phyloP scores from a whole-genome alignment of 2,113 vertebrate species.

The Psammodynastes pulverulentus region DNA sequence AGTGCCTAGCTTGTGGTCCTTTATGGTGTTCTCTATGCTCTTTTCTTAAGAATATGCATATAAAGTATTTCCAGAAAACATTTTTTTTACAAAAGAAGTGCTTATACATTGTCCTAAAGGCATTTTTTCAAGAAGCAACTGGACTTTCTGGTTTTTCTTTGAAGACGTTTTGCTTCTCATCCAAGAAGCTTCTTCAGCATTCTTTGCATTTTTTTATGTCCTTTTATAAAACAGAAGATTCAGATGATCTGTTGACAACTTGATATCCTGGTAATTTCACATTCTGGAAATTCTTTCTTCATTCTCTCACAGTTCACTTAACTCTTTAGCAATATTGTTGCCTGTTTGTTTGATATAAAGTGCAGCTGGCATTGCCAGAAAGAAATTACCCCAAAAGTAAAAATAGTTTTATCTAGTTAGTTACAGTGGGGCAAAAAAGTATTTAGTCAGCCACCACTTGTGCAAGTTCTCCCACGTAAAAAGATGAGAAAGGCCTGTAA shows the following conservation, averaged over 20 bases:
- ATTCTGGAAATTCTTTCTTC: not conserved
- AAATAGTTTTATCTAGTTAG: not conserved
- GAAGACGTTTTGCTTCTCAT: too few relatives aligned
- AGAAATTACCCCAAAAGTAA: not conserved
- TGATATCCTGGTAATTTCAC: not conserved
- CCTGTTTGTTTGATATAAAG: not conserved
- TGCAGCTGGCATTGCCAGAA: not conserved
- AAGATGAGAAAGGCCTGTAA: too few relatives aligned
- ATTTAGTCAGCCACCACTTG: too few relatives aligned
- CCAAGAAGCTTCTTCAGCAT: too few relatives aligned
- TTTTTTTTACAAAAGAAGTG: not conserved
- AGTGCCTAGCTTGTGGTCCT: not conserved
- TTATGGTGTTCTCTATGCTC: not conserved
- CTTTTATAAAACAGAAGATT: not conserved
- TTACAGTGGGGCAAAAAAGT: too few relatives aligned
- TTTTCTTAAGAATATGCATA: not conserved
- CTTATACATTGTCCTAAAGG: too few relatives aligned
- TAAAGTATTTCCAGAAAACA: not conserved
- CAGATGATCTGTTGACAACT: not conserved
- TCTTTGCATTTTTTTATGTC: not conserved
- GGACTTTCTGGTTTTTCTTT: too few relatives aligned
- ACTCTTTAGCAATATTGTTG: not conserved
- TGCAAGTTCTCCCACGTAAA: too few relatives aligned
- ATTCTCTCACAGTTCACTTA: not conserved
- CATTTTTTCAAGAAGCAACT: too few relatives aligned